phyloP scores from a whole-genome alignment of 2,888 invertebrate species.

The Hypomecis atomaria region DNA sequence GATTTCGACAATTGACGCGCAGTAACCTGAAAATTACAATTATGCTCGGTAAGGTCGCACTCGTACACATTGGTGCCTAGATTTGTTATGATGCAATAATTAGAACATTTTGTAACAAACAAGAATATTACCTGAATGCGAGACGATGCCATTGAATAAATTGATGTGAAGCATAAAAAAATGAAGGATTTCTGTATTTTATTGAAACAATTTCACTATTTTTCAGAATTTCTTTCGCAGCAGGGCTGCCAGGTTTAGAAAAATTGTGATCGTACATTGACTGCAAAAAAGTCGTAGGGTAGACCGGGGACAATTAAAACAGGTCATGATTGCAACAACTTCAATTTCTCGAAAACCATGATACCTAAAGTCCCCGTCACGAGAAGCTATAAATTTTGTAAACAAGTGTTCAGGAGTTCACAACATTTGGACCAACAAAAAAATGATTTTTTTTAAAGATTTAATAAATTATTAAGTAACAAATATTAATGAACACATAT shows the following conservation, averaged over 20 bases:
- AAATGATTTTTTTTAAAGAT: too few species aligned
- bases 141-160: slow-evolving; percentile 73
- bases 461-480: too few species aligned
- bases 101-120: neutral
- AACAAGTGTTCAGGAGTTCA: too few species aligned
- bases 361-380: too few species aligned
- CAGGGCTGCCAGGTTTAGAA: neutral
- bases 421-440: too few species aligned
- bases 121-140: slow-evolving; percentile 63
- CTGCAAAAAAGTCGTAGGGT: neutral
- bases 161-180: slow-evolving; percentile 51
- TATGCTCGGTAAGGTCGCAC: slow-evolving; percentile 53
- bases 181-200: slow-evolving; percentile 30
- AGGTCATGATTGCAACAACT: too few species aligned
- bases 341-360: too few species aligned
- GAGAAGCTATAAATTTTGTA: too few species aligned
- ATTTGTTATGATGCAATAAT: slow-evolving; percentile 44
- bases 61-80: slow-evolving; percentile 32
- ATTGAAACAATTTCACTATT: slow-evolving; percentile 30
- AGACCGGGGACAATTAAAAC: too few species aligned
- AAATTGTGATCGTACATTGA: neutral
- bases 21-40: slow-evolving; percentile 70
- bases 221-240: slow-evolving; percentile 8
- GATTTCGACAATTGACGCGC: slow-evolving; percentile 78
- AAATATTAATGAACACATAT: too few species aligned